Evolutionary conservation across 30 jellyfish, hydroid and myxozoan genomes (phyloP).

Genomic region (Cassiopea andromeda): DNA sequence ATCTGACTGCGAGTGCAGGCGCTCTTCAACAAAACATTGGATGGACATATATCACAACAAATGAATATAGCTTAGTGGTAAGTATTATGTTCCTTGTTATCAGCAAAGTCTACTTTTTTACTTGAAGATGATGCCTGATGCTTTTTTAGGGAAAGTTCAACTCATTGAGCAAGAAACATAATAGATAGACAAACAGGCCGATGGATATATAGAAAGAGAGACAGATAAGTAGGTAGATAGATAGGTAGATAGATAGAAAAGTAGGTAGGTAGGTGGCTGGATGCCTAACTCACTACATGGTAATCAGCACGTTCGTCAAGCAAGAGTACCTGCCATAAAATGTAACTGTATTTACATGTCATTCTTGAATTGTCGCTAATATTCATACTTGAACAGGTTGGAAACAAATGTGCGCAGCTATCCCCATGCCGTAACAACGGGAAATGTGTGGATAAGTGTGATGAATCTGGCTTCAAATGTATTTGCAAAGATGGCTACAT

Average conservation of each 20-base stretch:
- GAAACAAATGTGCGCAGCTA: slow-evolving; percentile 1
- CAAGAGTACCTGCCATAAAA: too few species aligned
- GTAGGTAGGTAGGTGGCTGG: too few species aligned
- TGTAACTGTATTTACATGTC: too few species aligned
- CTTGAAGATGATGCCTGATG: not conserved
- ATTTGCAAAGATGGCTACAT: slow-evolving; percentile 8
- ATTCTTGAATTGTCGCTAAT: too few species aligned
- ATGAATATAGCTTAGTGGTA: slow-evolving; percentile 22
- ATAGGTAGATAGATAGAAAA: too few species aligned
- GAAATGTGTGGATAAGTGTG: slow-evolving; percentile 25
- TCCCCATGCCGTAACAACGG: slow-evolving; percentile 37
- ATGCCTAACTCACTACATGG: too few species aligned
- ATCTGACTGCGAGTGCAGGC: slow-evolving; percentile 18
- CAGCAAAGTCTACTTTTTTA: not conserved
- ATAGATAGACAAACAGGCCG: too few species aligned
- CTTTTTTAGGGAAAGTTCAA: not conserved
- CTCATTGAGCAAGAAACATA: too few species aligned
- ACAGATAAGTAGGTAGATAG: too few species aligned
- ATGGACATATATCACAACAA: slow-evolving; percentile 40
- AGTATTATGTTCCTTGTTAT: too few species aligned
- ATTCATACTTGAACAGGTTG: not conserved
- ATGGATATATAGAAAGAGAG: too few species aligned
- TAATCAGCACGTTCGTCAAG: too few species aligned
- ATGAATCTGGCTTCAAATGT: slow-evolving; percentile 7
- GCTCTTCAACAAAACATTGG: slow-evolving; percentile 11